Evolutionary conservation across 2,888 invertebrate species (phyloP), one percentile per base, ranked within the genome.

Genomic region (Eilema griseolum): DNA sequence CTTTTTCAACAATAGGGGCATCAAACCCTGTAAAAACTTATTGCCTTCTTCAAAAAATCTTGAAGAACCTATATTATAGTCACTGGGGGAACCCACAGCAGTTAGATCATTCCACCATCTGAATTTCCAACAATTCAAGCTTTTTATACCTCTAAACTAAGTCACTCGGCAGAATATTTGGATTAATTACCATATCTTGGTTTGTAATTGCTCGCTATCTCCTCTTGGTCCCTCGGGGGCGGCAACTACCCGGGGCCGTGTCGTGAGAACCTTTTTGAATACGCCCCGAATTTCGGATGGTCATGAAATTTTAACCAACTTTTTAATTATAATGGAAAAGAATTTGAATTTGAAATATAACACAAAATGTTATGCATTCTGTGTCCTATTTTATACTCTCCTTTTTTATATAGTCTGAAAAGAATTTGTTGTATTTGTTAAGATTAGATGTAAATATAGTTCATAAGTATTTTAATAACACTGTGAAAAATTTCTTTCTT

Each of bases 131-230:
- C 23, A 59, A 24, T 59, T 59, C 23, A 24, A 57, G 11, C 12
- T 59, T 12, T 59, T 59, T 14, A 14, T 59, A 14, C 26, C 26
- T 59, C 4, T 14, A 16, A 59, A 24, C 26, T 20, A 33, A 31
- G 11, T 31, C 11, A 7, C 20, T 31, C 24, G 1, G 26, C 67
- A n/a, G 37, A 66, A 63, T 72, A 74, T 76, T 76, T 66, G 60
- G 65, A 73, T 78, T 78, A 72, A 76, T 78, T 78, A 74, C 66
- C 76, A 78, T 79, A 79, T 73, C 74, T 79, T 70, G 66, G 69
- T 67, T 72, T 73, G 52, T 77, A 76, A 81, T 75, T 75, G 71
- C 68, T 67, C 68, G 62, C 46, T 41, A 41, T 62, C 62, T 62
- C 24, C 12, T 37, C 33, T 11, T 23, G 52, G 20, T 20, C 52